Percentiles rank a stretch among this genome's conserved stretches.
Evolutionary conservation across 2,113 vertebrate species (phyloP).

Genomic region (Cheirogaleus medius): DNA sequence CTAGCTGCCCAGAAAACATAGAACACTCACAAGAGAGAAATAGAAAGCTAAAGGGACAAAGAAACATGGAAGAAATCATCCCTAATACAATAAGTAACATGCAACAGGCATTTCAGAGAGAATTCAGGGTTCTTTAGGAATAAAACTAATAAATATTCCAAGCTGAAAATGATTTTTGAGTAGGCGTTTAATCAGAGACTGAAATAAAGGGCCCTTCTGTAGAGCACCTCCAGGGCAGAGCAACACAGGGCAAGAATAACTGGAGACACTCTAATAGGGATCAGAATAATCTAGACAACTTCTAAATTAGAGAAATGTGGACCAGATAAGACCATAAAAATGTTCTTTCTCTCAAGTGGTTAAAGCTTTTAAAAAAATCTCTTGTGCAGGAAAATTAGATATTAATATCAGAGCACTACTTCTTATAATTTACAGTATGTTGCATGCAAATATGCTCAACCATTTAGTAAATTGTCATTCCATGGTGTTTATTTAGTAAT

Average conservation of each 20-base stretch:
- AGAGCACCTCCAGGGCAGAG: not conserved
- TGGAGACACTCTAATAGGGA: not conserved
- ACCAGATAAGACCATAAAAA: conserved; percentile 3
- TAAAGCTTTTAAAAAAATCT: not conserved
- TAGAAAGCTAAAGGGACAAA: not conserved
- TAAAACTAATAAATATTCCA: conserved; percentile 50
- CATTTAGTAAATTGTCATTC: not conserved
- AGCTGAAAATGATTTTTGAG: conserved; percentile 52
- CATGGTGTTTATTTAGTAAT: not conserved
- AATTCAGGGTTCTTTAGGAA: conserved; percentile 34
- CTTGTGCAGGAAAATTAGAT: not conserved
- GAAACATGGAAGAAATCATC: not conserved
- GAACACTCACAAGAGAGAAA: not conserved
- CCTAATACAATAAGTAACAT: not conserved
- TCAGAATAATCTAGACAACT: conserved; percentile 21
- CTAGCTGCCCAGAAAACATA: not conserved
- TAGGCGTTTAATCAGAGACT: conserved; percentile 32
- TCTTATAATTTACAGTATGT: not conserved
- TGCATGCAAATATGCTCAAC: not conserved
- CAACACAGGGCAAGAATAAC: not conserved
- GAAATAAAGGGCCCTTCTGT: not conserved
- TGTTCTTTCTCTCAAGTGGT: not conserved
- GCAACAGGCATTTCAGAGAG: conserved; percentile 5
- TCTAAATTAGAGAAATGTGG: conserved; percentile 27
- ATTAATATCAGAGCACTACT: not conserved